Percentiles rank a stretch among this genome's conserved stretches.
Conservation (phyloP, 2,797 vertebrate species). For the Poecilia velifera region DNA sequence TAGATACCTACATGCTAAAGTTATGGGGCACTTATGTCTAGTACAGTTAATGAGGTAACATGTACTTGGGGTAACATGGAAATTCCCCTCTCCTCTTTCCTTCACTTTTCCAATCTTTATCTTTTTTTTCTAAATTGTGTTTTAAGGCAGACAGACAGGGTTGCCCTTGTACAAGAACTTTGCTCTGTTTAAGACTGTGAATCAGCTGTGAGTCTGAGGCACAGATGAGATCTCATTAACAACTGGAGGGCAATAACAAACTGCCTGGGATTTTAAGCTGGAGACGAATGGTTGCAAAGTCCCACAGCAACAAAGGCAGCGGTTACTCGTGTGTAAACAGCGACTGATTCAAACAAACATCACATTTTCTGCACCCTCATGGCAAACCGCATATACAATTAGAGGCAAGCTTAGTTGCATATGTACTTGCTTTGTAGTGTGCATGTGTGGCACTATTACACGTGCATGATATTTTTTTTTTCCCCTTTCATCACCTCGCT, state of each 20-base stretch:
- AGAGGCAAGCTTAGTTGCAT: background rate
- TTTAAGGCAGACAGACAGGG: background rate
- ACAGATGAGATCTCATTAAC: constrained; percentile 59
- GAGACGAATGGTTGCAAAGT: constrained; percentile 45
- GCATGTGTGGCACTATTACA: background rate
- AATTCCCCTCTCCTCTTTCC: constrained; percentile 18
- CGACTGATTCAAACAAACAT: constrained; percentile 15
- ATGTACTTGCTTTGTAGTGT: background rate
- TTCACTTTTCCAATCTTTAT: constrained; percentile 30
- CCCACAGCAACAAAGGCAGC: constrained; percentile 30
- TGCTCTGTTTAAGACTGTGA: constrained; percentile 28
- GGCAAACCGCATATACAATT: constrained; percentile 11
- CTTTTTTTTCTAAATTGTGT: background rate
- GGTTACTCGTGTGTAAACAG: constrained; percentile 31
- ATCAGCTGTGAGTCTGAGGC: constrained; percentile 56
- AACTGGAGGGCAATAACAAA: constrained; percentile 60
- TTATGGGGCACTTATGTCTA: background rate
- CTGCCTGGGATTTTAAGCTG: constrained; percentile 44
- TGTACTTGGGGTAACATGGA: background rate
- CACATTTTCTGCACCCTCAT: constrained; percentile 7
- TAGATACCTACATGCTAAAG: background rate
- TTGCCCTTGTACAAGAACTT: constrained; percentile 46
- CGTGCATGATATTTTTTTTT: background rate
- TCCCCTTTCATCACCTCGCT: constrained; percentile 73
- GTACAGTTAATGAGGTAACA: background rate